phyloP scores from a whole-genome alignment of 1,140 invertebrate genomes.

The Drosophila ananassae region DNA sequence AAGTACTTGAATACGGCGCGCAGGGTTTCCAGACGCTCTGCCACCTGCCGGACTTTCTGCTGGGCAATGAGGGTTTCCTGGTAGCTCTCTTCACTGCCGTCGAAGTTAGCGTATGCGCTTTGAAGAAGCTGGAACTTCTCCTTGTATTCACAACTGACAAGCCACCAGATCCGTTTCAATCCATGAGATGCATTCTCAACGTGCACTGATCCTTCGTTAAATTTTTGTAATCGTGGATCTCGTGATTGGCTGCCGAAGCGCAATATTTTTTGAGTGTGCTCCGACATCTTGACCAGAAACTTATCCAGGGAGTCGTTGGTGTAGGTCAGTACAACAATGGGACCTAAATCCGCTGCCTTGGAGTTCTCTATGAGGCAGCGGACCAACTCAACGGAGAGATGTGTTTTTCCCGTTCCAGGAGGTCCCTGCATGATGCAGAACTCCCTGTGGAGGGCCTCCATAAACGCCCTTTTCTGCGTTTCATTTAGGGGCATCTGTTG shows the following conservation, averaged over 20 bases:
- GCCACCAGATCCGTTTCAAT: slow-evolving; percentile 68
- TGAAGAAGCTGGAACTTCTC: slow-evolving; percentile 67
- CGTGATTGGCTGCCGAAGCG: slow-evolving; percentile 89
- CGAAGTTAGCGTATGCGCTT: slow-evolving; percentile 68
- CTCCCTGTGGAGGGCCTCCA: slow-evolving; percentile 86
- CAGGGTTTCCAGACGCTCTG: slow-evolving; percentile 62
- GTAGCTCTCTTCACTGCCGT: slow-evolving; percentile 76
- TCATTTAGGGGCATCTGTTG: slow-evolving; percentile 58
- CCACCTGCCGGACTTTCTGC: slow-evolving; percentile 36
- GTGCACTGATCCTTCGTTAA: slow-evolving; percentile 42
- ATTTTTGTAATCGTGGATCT: slow-evolving; percentile 49
- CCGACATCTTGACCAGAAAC: slow-evolving; percentile 90
- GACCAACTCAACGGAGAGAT: slow-evolving; percentile 88
- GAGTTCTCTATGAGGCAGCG: slow-evolving; percentile 86
- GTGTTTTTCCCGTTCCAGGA: slow-evolving; percentile 93
- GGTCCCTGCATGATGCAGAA: slow-evolving; percentile 91
- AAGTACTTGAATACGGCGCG: slow-evolving; percentile 68
- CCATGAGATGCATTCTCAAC: slow-evolving; percentile 24
- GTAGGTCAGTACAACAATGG: slow-evolving; percentile 92
- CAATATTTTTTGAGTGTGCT: slow-evolving; percentile 86
- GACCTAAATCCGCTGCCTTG: slow-evolving; percentile 56
- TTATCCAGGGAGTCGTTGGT: slow-evolving; percentile 96
- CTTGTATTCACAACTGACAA: slow-evolving; percentile 70
- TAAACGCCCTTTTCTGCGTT: slow-evolving; percentile 86
- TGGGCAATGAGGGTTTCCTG: slow-evolving; percentile 69